These are phyloP conservation scores for Apocrypta bakeri DNA, from an alignment of 1,140 invertebrate species.

Conservation along the genomic window DNA sequence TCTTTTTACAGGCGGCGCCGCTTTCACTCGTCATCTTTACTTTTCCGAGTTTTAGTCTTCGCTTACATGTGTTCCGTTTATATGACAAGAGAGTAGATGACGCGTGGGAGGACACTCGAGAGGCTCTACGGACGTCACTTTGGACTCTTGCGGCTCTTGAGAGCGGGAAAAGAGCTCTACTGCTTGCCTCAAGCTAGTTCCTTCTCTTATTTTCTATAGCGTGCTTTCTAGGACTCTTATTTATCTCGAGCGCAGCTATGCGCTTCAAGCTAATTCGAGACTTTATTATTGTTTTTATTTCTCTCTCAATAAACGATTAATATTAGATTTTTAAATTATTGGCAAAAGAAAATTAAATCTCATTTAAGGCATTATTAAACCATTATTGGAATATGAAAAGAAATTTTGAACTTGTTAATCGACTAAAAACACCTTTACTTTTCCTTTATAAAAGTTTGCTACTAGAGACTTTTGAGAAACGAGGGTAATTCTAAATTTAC, in stretches of 20 bases:
- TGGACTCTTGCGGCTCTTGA: neutral
- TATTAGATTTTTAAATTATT: too few relatives aligned
- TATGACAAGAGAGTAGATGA: neutral
- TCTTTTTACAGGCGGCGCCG: neutral
- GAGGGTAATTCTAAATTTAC: neutral
- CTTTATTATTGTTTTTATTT: too few relatives aligned
- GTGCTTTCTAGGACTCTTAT: conserved; percentile 49
- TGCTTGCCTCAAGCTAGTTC: neutral
- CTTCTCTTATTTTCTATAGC: conserved; percentile 36
- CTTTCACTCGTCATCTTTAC: conserved; percentile 19
- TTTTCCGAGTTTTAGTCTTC: conserved; percentile 33
- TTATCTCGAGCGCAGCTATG: neutral
- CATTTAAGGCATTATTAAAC: too few relatives aligned
- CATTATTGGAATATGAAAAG: too few relatives aligned
- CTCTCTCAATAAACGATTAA: too few relatives aligned
- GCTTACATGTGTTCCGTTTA: conserved; percentile 9
- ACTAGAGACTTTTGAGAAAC: too few relatives aligned
- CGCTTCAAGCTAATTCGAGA: neutral
- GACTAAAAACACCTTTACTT: too few relatives aligned
- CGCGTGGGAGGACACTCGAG: conserved; percentile 25
- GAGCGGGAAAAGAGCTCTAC: neutral
- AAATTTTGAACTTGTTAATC: too few relatives aligned
- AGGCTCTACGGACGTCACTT: neutral
- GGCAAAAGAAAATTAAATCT: too few relatives aligned
- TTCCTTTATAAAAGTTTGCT: too few relatives aligned